Base-by-base conservation (phyloP, 2,797 vertebrate genomes). In the Lepidocolaptes lacrymiger region DNA sequence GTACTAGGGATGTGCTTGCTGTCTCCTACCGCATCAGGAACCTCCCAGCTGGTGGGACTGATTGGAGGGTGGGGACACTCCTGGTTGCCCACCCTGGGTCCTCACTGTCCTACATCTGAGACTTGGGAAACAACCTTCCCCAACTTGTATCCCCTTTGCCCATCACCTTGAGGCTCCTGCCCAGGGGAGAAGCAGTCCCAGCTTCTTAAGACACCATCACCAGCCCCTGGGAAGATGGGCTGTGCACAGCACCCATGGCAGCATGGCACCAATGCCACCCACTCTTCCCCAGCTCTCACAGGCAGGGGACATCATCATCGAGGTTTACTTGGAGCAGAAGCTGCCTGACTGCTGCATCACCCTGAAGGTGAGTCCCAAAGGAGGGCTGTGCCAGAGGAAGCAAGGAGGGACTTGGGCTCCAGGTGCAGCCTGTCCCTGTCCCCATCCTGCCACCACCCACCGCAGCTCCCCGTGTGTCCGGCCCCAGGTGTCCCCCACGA, bases 271-370 rank as follows among this genome's bases (percentile, higher is more conserved):
- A 62, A 46, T 16, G 8, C 41, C 58, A 39, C 64, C 36, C 3
- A 0, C 85, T 81, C n/a, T 61, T 46, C 46, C 61, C 18, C 96
- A 99, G 99, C 98, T 99, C 58, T 99, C 99, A 15, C 99, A 99
- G 97, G 99, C 99, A 5, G 99, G 99, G 18, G 99, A 99, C 91
- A 98, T 99, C 85, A 99, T 99, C 96, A 99, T 99, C 12, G 99
- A 99, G 77, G 98, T 99, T 27, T 99, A 99, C 63, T 97, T 99
- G 96, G 99, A 99, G 95, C 98, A 98, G 97, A 99, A 99, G 97
- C 97, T 98, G n/a, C 98, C 99, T 0, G 99, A 99, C 97, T 98
- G 98, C 96, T 99, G 99, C 37, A 92, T 99, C 63, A 99, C 99
- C 18, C 98, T 99, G 30, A 99, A 99, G 97, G 99, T 99, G 85